These are phyloP conservation scores for Harpegnathos saltator DNA, from an alignment of 1,140 invertebrate species.

Conservation along the genomic window DNA sequence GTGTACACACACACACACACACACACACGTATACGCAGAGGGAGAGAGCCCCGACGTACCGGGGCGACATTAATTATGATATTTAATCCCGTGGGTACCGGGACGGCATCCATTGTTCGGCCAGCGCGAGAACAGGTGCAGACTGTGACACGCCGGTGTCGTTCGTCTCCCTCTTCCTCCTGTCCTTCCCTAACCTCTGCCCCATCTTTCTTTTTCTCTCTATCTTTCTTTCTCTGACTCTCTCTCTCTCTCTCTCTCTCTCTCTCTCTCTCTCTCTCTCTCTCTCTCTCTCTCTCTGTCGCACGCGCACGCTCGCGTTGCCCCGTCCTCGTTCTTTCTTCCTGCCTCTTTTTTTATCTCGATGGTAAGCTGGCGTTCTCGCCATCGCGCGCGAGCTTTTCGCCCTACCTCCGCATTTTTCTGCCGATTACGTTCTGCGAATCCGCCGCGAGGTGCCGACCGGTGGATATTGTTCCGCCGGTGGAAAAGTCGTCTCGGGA, in stretches of 20 bases:
- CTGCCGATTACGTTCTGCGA: conserved; percentile 29
- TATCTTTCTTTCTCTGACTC: background rate
- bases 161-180: conserved; percentile 8
- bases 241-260: conserved; percentile 17
- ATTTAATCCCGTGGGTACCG: conserved; percentile 79
- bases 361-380: conserved; percentile 27
- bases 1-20: conserved; percentile 13
- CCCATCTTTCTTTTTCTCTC: background rate
- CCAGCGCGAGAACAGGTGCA: conserved; percentile 73
- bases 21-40: background rate
- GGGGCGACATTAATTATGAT: conserved; percentile 83
- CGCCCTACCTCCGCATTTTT: background rate
- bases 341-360: background rate
- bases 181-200: background rate
- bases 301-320: background rate
- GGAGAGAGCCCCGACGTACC: conserved; percentile 33
- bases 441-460: conserved; percentile 22
- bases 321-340: background rate
- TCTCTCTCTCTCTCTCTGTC: background rate
- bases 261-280: background rate
- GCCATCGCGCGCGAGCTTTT: conserved; percentile 15
- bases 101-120: conserved; percentile 76
- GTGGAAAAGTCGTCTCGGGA: conserved; percentile 18
- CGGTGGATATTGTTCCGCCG: conserved; percentile 61
- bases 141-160: conserved; percentile 48